Base-by-base conservation (phyloP, 2,797 vertebrate species). In the Hapalemur alaotrensis region DNA sequence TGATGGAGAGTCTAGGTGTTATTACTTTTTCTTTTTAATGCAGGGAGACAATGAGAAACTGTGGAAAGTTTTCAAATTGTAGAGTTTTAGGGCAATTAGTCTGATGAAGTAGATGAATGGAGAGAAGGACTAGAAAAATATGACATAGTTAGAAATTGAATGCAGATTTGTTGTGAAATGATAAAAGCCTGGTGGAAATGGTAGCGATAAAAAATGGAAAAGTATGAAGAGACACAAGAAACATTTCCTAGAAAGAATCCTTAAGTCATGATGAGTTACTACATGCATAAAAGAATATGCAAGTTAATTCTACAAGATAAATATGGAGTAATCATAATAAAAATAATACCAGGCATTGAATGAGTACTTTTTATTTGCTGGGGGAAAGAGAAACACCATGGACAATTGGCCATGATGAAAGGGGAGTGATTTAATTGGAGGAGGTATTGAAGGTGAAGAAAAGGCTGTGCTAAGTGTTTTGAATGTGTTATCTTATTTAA, bases 101-200 rank as follows among this genome's bases (percentile, higher is more conserved):
- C 43, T 84, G 86, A 35, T 54, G 78, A 35, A 61, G 3, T 48
- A 63, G 35, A 78, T 85, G 32, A 76, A 86, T 81, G 25, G 38
- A 78, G 41, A 93, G 38, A 79, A 91, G 38, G 32, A 70, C 38
- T 61, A 79, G 63, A 89, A 73, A 23, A 83, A 90, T 38, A 69
- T 35, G 50, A 54, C 52, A 84, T n/a, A 65, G 5, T 54, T 84
- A 63, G 52, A 85, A 91, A 89, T 3, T 75, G 20, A 54, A 80
- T 83, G 81, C 25, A 84, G 41, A 95, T 91, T 50, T 69, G 30
- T 73, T 67, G 82, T 82, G 25, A 95, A 88, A 69, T 82, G 84
- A 32, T 90, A 25, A 86, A 89, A 88, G 23, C 57, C 79, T 67
- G 12, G 35, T 87, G 50, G 80, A 89, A 92, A 92, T 80, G 5